These are phyloP conservation scores for Natrix natrix DNA, from an alignment of 2,797 vertebrate genomes.

Conservation along the genomic window DNA sequence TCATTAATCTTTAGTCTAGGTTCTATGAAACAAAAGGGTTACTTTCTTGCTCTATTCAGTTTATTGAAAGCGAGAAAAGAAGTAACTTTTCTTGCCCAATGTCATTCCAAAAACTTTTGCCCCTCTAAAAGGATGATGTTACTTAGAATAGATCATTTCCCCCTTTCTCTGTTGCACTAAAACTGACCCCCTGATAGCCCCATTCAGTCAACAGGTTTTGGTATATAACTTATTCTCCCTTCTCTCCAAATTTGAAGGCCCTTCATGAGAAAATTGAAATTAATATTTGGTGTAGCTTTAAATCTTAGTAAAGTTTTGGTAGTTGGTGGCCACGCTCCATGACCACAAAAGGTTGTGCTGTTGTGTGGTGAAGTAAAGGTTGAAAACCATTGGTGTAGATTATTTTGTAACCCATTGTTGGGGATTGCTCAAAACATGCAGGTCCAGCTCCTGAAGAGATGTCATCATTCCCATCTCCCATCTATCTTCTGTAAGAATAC, in stretches of 20 bases:
- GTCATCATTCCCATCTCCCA: neutral
- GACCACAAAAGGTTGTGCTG: neutral
- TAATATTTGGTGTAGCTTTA: neutral
- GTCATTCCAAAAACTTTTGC: neutral
- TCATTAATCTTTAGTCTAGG: neutral
- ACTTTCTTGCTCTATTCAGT: neutral
- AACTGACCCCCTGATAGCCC: neutral
- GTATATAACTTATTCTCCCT: no score
- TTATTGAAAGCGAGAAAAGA: neutral
- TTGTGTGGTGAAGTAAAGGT: neutral
- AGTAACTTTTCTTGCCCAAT: neutral
- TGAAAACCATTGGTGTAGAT: neutral
- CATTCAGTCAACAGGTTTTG: neutral
- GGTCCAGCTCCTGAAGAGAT: neutral
- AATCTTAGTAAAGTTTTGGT: neutral
- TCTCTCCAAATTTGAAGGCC: neutral
- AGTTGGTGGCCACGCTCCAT: neutral
- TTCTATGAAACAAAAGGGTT: neutral
- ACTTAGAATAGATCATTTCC: neutral
- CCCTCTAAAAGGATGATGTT: neutral
- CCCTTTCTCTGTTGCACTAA: neutral
- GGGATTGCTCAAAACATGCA: neutral
- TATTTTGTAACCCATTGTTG: neutral
- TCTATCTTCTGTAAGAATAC: slow-evolving; percentile 6
- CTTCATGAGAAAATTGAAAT: neutral